Conservation (phyloP, 1,140 invertebrate species). For the Trichomalopsis sarcophagae region DNA sequence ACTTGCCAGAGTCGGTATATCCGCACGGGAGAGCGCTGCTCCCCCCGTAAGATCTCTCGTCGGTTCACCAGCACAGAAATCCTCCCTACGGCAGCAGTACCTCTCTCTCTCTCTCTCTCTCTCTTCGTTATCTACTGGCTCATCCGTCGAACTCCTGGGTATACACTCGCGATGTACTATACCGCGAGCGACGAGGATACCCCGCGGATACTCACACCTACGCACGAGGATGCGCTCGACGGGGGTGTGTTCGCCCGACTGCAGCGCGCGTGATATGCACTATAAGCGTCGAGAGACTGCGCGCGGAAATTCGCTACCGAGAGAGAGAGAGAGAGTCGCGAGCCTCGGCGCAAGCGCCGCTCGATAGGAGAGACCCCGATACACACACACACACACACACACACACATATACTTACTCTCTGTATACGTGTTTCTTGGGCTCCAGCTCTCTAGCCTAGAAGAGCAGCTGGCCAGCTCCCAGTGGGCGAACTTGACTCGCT, state of each 20-base stretch:
- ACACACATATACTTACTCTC: too few relatives aligned
- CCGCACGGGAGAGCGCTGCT: neutral
- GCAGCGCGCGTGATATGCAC: neutral
- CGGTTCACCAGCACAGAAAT: neutral
- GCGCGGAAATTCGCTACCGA: too few relatives aligned
- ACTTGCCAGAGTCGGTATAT: neutral
- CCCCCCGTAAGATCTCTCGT: neutral
- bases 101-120: too few relatives aligned
- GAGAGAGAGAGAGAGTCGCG: neutral
- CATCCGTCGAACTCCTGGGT: neutral
- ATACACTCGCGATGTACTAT: neutral
- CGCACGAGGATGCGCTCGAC: neutral
- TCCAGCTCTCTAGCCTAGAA: too few relatives aligned
- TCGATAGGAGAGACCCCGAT: slow-evolving; percentile 9
- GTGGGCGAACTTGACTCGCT: too few relatives aligned
- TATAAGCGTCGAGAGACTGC: neutral
- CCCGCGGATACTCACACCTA: neutral
- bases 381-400: neutral
- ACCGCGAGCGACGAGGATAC: neutral
- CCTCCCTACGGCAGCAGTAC: too few relatives aligned
- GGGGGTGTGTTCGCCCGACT: slow-evolving; percentile 1
- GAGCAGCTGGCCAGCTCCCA: too few relatives aligned
- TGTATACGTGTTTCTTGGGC: too few relatives aligned
- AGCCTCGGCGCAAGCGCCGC: slow-evolving; percentile 2
- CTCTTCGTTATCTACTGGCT: neutral